Percentiles rank a stretch among this genome's conserved stretches.
phyloP scores from a whole-genome alignment of 2,797 vertebrate genomes.

The Notamacropus eugenii region DNA sequence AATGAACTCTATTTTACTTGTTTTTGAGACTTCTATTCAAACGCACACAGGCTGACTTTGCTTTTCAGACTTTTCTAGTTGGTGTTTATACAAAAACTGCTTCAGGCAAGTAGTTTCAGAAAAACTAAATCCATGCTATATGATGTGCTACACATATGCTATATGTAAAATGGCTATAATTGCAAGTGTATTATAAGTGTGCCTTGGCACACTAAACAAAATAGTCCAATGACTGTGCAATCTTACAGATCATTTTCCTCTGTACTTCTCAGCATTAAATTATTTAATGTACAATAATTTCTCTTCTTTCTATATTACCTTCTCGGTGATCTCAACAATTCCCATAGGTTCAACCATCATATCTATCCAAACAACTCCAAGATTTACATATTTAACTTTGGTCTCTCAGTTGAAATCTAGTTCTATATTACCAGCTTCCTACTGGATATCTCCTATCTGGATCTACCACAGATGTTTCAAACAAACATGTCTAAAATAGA shows the following conservation, averaged over 20 bases:
- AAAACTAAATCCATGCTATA: conserved; percentile 39
- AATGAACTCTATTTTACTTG: conserved; percentile 59
- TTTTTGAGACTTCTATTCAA: conserved; percentile 65
- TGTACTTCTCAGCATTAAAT: conserved; percentile 11
- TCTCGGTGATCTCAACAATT: conserved; percentile 61
- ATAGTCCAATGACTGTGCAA: conserved; percentile 47
- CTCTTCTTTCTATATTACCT: conserved; percentile 23
- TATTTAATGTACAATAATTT: conserved; percentile 21
- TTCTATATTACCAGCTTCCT: conserved; percentile 40
- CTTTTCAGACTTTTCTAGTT: conserved; percentile 67
- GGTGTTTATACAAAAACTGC: conserved; percentile 51
- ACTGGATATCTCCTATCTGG: conserved; percentile 36
- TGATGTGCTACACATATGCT: not conserved
- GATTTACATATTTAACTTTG: conserved; percentile 54
- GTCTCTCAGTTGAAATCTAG: conserved; percentile 32
- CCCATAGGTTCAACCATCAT: conserved; percentile 43
- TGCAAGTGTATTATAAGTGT: conserved; percentile 54
- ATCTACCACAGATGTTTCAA: conserved; percentile 55
- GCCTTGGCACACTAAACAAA: conserved; percentile 29
- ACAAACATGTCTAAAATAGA: conserved; percentile 47
- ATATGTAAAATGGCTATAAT: conserved; percentile 57
- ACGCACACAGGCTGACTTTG: conserved; percentile 61
- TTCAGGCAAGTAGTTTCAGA: conserved; percentile 66
- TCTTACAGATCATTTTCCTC: conserved; percentile 42
- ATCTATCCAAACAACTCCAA: conserved; percentile 55